phyloP scores from a whole-genome alignment of 2,888 invertebrate genomes.

The Parascotia fuliginaria region DNA sequence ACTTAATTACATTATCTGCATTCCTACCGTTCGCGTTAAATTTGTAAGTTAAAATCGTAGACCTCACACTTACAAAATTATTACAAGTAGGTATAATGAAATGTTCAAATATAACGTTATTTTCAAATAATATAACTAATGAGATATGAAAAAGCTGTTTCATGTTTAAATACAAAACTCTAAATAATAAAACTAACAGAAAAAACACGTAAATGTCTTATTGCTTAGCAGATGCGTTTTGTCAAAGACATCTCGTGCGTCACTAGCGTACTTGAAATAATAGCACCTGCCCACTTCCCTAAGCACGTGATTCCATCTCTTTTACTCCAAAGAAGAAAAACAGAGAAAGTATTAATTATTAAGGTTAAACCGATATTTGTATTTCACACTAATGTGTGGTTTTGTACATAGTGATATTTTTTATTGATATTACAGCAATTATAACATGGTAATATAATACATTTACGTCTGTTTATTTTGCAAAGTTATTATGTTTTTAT shows the following conservation, averaged over 20 bases:
- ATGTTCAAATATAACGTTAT: no score
- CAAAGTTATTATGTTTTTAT: background rate
- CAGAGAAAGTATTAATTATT: conserved; percentile 34
- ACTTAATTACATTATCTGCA: no score
- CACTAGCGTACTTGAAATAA: conserved; percentile 59
- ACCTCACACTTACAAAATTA: no score
- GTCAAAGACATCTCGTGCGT: conserved; percentile 58
- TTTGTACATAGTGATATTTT: conserved; percentile 12
- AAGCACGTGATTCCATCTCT: conserved; percentile 30
- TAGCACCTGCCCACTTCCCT: conserved; percentile 42
- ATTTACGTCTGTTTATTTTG: background rate
- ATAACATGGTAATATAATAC: background rate
- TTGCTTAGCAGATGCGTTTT: conserved; percentile 50
- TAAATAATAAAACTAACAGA: conserved; percentile 30
- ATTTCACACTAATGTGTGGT: background rate
- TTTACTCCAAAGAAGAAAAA: conserved; percentile 18
- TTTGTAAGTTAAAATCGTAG: no score
- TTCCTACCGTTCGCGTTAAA: no score
- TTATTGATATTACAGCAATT: conserved; percentile 9
- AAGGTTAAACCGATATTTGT: conserved; percentile 4
- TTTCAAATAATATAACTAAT: no score
- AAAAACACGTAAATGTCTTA: conserved; percentile 35
- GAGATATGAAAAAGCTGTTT: no score
- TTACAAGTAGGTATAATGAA: no score
- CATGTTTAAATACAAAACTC: conserved; percentile 2